Evolutionary conservation across 2,113 vertebrate genomes (phyloP).

Genomic region (Myiozetetes cayanensis): DNA sequence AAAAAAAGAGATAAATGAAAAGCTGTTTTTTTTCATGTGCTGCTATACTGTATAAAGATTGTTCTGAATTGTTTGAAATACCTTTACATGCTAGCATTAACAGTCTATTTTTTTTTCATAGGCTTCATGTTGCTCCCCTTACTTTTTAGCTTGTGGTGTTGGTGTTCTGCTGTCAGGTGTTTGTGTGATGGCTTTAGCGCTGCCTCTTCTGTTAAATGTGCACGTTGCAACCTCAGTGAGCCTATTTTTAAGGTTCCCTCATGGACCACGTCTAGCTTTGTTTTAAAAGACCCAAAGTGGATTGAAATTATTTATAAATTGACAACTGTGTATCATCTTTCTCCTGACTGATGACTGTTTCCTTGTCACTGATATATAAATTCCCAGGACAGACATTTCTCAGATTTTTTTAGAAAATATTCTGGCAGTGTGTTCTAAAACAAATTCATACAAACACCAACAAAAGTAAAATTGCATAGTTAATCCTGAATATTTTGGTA

Average conservation of each 20-base stretch:
- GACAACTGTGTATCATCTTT: neutral
- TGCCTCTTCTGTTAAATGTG: neutral
- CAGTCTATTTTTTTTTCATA: neutral
- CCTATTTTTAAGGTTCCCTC: neutral
- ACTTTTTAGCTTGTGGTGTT: neutral
- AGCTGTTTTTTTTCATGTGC: neutral
- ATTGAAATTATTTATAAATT: neutral
- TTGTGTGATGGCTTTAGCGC: neutral
- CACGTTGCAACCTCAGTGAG: neutral
- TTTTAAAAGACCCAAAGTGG: neutral
- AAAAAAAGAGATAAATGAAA: neutral
- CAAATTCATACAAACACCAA: neutral
- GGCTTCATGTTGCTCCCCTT: neutral
- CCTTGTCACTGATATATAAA: neutral
- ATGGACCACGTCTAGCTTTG: neutral
- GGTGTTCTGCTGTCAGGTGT: neutral
- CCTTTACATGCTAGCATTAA: neutral
- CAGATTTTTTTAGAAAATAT: neutral
- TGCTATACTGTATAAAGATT: neutral
- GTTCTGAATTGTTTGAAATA: neutral
- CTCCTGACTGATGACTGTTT: neutral
- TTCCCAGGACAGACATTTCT: neutral
- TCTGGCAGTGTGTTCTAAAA: neutral
- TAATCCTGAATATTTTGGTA: neutral
- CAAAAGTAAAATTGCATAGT: neutral